Evolutionary conservation across 2,888 invertebrate species (phyloP), one percentile per base, ranked within the genome.

Genomic region (Ochropleura leucogaster): DNA sequence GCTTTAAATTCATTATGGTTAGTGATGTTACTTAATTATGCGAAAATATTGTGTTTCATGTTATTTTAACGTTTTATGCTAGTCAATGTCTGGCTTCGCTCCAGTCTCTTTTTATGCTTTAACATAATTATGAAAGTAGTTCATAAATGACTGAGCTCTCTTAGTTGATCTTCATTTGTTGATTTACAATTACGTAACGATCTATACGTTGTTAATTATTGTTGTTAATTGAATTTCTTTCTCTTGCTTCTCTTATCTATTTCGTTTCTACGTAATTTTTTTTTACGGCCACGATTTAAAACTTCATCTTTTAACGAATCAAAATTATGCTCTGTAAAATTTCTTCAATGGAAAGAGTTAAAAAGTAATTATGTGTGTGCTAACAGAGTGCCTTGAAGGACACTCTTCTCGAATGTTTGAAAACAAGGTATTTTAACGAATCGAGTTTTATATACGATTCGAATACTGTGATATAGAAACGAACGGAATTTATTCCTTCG

Each of bases 381-480:
- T 93, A 93, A 85, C 81, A 89, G 91, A 90, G 94, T 94, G 93
- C 95, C 95, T 94, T 94, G 93, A 16, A 92, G 90, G 81, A 93
- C 93, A 90, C 94, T 90, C 77, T 85, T 81, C 79, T 85, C 79
- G 83, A 86, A 85, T 82, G 85, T 84, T 85, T 84, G 81, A 81
- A 64, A 83, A 84, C 82, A 89, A 88, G 85, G 89, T 89, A 89
- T 81, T 89, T 84, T 87, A 87, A 82, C 85, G 90, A 90, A 85
- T 87, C 65, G 68, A 72, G 62, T 77, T 77, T 73, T 72, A 70
- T 68, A 69, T 67, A 72, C 69, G 88, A 89, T 92, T 90, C 92
- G 91, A 91, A 91, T 88, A 92, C 94, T 95, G 95, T 95, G 95
- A 95, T 95, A 78, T 95, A 89, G 85, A 83, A 84, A 89, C 79